Base-by-base conservation (phyloP, 2,888 invertebrate genomes). In the Heterodera filipjevi region DNA sequence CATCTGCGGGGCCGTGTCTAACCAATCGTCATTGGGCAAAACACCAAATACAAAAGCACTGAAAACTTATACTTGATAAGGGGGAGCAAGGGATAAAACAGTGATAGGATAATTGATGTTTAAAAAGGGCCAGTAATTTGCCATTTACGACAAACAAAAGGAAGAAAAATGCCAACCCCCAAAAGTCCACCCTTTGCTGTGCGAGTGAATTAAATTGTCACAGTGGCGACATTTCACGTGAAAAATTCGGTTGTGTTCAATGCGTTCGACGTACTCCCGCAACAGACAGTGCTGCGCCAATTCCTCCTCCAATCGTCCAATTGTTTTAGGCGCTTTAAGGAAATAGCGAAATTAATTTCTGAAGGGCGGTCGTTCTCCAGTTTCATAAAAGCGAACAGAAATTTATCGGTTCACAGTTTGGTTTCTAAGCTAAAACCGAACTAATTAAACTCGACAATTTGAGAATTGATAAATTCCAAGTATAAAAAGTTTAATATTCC, bases 11-110 rank as follows among this genome's bases (percentile, higher is more conserved):
- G 83, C 79, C 1, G 84, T 84, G 19, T 82, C 77, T 46, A 86
- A 77, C 81, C 85, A 87, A 49, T 86, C 87, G 72, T 87, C 87
- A 39, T 82, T 70, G 27, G 81, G 79, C 33, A 82, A 66, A 6
- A 81, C 73, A 39, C 39, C 53, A 44, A 77, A 71, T 14, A 70
- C 72, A 30, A 35, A 70, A 19, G 76, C 70, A 27, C 82, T 82
- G 66, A 66, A 79, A 39, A 2, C n/a, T 46, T 35, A n/a, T 27
- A 14, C 19, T 12, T 19, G 16, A 35, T 32, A 33, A 74, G 6
- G 19, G 6, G 16, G 22, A 76, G 8, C 16, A 44, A 59, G 33
- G 53, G 49, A 53, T 53, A 27, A 35, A 6, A 12, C 3, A 3
- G 10, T 6, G 10, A 59, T 6, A 6, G 12, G 27, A 66, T 30